These are phyloP conservation scores for Cistogaster globosa DNA, from an alignment of 2,888 invertebrate species.

Conservation along the genomic window DNA sequence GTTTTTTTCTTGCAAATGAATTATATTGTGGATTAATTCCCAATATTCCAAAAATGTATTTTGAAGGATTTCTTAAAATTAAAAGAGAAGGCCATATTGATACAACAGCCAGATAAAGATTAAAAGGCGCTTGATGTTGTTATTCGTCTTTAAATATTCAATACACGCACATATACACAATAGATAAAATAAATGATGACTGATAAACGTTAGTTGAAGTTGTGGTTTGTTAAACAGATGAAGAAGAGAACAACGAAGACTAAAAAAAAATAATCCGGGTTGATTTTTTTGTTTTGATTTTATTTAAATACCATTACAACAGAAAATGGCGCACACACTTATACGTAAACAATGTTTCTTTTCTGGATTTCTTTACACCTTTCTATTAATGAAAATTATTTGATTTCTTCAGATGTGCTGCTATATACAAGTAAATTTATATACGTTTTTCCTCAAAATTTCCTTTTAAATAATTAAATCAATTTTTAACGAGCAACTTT, in stretches of 20 bases:
- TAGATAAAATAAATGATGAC: not conserved
- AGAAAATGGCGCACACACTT: slow-evolving; percentile 24
- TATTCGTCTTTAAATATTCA: not conserved
- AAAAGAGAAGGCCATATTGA: slow-evolving; percentile 51
- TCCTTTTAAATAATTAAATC: not conserved
- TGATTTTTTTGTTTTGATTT: slow-evolving; percentile 33
- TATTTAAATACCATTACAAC: slow-evolving; percentile 32
- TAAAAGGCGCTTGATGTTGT: slow-evolving; percentile 11
- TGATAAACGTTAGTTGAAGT: slow-evolving; percentile 20
- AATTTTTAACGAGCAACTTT: slow-evolving; percentile 29
- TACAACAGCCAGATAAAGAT: not conserved
- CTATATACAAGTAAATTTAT: slow-evolving; percentile 39
- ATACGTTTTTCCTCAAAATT: not conserved
- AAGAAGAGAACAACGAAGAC: not conserved
- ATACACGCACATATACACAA: not conserved
- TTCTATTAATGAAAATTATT: slow-evolving; percentile 16
- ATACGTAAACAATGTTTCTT: slow-evolving; percentile 25
- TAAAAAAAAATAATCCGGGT: not conserved
- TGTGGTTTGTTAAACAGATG: slow-evolving; percentile 13
- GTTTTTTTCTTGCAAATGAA: slow-evolving; percentile 34
- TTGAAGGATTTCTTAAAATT: slow-evolving; percentile 42
- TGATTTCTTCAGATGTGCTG: slow-evolving; percentile 15
- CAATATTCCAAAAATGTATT: slow-evolving; percentile 17
- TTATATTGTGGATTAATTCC: slow-evolving; percentile 8
- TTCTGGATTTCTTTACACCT: slow-evolving; percentile 20